These are phyloP conservation scores for Chelonoidis abingdonii DNA, from an alignment of 2,113 vertebrate genomes.

Conservation along the genomic window DNA sequence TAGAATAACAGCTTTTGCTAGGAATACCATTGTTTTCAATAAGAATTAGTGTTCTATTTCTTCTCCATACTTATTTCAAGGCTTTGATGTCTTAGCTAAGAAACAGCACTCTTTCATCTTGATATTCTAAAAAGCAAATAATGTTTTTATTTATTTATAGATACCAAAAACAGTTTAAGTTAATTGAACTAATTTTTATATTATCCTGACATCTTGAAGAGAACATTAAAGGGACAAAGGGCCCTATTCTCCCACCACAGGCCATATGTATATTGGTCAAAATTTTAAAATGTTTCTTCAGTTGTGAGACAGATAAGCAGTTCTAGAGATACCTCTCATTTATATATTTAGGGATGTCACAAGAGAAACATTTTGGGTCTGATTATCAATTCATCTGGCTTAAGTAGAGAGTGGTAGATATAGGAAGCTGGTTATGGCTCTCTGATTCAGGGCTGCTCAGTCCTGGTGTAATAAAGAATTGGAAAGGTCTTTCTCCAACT, in stretches of 20 bases:
- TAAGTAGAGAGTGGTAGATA: not conserved
- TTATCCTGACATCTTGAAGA: conserved; percentile 5
- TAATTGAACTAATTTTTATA: conserved; percentile 41
- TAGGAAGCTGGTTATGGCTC: not conserved
- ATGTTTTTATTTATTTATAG: conserved; percentile 31
- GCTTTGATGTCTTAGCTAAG: conserved; percentile 60
- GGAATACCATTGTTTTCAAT: conserved; percentile 59
- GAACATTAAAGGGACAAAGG: not conserved
- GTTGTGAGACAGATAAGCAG: not conserved
- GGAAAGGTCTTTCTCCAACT: not conserved
- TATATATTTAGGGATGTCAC: not conserved
- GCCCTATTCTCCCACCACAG: not conserved
- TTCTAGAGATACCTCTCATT: not conserved
- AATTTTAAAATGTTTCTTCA: not conserved
- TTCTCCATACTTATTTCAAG: conserved; percentile 51
- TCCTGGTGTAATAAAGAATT: not conserved
- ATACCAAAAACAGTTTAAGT: conserved; percentile 23
- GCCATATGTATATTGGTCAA: not conserved
- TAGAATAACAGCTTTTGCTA: conserved; percentile 37
- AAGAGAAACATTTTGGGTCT: not conserved
- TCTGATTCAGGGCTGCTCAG: not conserved
- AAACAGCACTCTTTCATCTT: conserved; percentile 55
- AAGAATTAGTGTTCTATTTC: conserved; percentile 63
- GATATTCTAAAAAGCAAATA: conserved; percentile 40
- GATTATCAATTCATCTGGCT: not conserved